Evolutionary conservation across 2,888 invertebrate species (phyloP), one percentile per base, ranked within the genome.

Genomic region (Anaspis maculata): DNA sequence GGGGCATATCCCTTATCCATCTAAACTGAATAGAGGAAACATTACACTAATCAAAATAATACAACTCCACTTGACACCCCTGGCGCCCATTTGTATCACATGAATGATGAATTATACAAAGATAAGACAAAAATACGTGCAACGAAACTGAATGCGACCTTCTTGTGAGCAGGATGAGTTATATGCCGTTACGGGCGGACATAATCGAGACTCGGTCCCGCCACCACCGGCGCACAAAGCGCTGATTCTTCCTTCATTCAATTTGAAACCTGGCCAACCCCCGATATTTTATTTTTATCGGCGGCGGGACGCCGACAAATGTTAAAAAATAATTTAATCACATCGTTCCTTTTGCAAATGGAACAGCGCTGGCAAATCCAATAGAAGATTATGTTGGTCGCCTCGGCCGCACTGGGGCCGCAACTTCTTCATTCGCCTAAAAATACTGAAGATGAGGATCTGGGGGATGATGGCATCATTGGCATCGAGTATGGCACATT

Each of bases 111-210:
- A 60, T 59, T 58, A 56, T 51, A 49, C 48, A 46, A 49, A 56
- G 56, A 57, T 59, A 57, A 56, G 53, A 54, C 50, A 54, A 57
- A 57, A 55, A 54, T 57, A 58, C 60, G 59, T 59, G 60, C 51
- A 43, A 41, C 41, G 58, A 55, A 59, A 56, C 44, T 43, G 42
- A 51, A 57, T 51, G 49, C 34, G 44, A 39, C 39, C 43, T 40
- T 44, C 49, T 41, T 44, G 42, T 26, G 37, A 40, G 39, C 34
- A 39, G 41, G 39, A 42, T 40, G 40, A 40, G 43, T 41, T 38
- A 41, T 41, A 41, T 35, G 41, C 34, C 19, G 33, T 33, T 32
- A 34, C 27, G 36, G 30, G 36, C 36, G 26, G 19, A 34, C 39
- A 34, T 34, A 32, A 39, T 39, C 39, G 39, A 25, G 32, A 19